Evolutionary conservation across 2,113 vertebrate species (phyloP), one percentile per base, ranked within the genome.

Genomic region (Chloroceryle aenea): DNA sequence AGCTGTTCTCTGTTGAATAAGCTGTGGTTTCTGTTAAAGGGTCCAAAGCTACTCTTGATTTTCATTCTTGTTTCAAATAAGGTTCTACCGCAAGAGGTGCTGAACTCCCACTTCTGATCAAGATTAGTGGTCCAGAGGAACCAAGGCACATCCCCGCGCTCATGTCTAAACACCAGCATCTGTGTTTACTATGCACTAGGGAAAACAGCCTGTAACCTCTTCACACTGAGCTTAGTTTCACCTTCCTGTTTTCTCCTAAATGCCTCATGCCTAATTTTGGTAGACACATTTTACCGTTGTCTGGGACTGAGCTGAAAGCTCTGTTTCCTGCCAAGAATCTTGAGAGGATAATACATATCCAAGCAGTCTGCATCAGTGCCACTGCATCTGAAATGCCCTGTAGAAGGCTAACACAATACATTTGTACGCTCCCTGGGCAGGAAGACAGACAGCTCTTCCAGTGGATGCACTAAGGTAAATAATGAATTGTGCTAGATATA

Each of bases 281-380:
- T 75, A 52, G 40, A 84, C 11, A 36, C 4, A 36, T 73, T 52
- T 84, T 84, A 68, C 56, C 0, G 0, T 53, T 47, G 32, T 50
- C 66, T 59, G 45, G 38, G 85, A 67, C 47, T 71, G 85, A 95
- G 34, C 42, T 50, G 67, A 83, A 85, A 85, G 42, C 76, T 93
- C 87, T 92, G 76, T 81, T 89, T 92, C 53, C 82, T 88, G 85
- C 27, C 83, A 92, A 94, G 53, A 80, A 74, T 80, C 68, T 78
- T 78, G 34, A 87, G 77, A 87, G 40, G 42, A 59, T 79, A 80
- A 69, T 62, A 82, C 55, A 68, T 59, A 87, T 36, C 68, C 55
- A 63, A 56, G 64, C 36, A 69, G 59, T 64, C 67, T 88, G 52
- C 38, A 80, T 83, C 67, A 43, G 14, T 71, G 79, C 53, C 40